Evolutionary conservation across 1,140 invertebrate species (phyloP), one percentile per base, ranked within the genome.

Genomic region (Drosophila gunungcola): DNA sequence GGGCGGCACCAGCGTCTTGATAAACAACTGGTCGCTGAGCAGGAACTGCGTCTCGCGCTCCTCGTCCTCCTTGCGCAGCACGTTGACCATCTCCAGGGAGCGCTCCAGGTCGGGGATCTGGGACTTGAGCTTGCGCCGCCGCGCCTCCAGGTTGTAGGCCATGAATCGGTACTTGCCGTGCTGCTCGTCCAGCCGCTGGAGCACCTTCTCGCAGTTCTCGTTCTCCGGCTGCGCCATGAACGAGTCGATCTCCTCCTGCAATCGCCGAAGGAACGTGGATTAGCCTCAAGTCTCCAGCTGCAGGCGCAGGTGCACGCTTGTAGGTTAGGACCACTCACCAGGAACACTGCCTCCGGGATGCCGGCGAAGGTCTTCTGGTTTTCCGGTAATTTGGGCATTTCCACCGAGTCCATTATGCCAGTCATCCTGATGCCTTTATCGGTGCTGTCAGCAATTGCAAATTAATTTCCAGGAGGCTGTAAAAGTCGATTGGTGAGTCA

Each of bases 151-250:
- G 92, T 98, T 98, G 78, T 95, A 96, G 93, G 99, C 98, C 96
- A 99, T 98, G 91, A 98, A 98, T 93, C 99, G 99, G 92, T 99
- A 99, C 94, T 99, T 99, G 64, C 95, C 96, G 93, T 98, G 97
- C 92, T 96, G 96, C 88, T 99, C 98, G 91, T 99, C 98, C 38
- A 99, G 93, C 76, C 94, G 95, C 83, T 95, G 95, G 42, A 99
- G 93, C 11, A 98, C 98, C 92, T 95, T 95, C 82, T 98, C 97
- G 3, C 96, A 96, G 58, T 95, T 95, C 39, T 95, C 94, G 86
- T 97, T 97, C 91, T 98, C 97, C 27, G 95, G 93, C 73, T 95
- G 93, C 73, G 94, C 95, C 97, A 99, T 98, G 92, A 96, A 99
- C 49, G 95, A 94, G 90, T 99, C 98, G 11, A 99, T 98, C 95